Conservation (phyloP, 2,113 vertebrate genomes). For the Brienomyrus brachyistius region DNA sequence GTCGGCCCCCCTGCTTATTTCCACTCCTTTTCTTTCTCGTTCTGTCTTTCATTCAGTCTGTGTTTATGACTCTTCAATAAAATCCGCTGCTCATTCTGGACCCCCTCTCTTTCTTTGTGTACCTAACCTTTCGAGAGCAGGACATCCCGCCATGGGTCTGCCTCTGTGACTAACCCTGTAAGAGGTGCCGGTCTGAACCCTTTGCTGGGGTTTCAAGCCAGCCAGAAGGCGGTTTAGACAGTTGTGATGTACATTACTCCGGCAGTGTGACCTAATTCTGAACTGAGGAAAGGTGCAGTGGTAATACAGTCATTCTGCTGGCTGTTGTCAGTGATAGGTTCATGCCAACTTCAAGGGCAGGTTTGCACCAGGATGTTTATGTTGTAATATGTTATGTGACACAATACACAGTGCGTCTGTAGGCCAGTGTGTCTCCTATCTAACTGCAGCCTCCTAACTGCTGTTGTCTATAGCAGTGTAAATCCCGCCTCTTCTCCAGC, state of each 20-base stretch:
- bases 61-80: conserved; percentile 44
- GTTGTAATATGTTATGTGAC: not conserved
- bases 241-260: not conserved
- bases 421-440: not conserved
- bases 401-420: not conserved
- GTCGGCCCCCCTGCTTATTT: not conserved
- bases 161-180: not conserved
- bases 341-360: not conserved
- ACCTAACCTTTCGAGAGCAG: conserved; percentile 14
- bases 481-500: not conserved
- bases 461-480: not conserved
- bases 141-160: not conserved
- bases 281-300: not conserved
- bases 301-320: not conserved
- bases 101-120: conserved; percentile 34
- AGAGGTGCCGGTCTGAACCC: not conserved
- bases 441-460: not conserved
- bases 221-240: not conserved
- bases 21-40: conserved; percentile 9
- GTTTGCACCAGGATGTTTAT: not conserved
- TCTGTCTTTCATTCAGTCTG: conserved; percentile 26
- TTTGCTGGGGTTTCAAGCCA: not conserved
- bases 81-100: conserved; percentile 42
- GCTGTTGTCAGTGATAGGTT: not conserved
- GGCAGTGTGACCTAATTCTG: not conserved